A percentile compares a stretch with the other conserved stretches of the same genome.
These are phyloP conservation scores for Podarcis cretensis DNA, from an alignment of 2,113 vertebrate genomes.

Conservation along the genomic window DNA sequence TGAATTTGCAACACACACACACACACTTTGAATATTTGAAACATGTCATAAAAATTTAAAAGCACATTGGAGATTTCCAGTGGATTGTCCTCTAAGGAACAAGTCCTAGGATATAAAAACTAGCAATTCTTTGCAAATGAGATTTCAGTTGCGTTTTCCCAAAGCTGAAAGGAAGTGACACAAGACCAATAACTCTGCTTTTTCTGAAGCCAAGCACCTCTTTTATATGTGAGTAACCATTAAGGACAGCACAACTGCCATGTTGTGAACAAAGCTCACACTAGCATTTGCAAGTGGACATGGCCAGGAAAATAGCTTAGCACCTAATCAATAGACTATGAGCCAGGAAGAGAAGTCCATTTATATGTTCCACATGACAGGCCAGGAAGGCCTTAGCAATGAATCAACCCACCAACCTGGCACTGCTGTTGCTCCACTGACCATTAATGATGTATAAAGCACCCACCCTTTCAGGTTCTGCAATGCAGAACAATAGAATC, in stretches of 20 bases:
- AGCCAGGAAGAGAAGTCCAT: slow-evolving; percentile 1
- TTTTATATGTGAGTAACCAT: not conserved
- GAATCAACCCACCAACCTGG: not conserved
- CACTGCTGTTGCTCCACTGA: not conserved
- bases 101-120: not conserved
- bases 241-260: not conserved
- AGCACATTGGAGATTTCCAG: not conserved
- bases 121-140: not conserved
- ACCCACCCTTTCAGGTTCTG: not conserved
- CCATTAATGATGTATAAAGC: not conserved
- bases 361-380: slow-evolving; percentile 23
- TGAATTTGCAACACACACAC: not conserved
- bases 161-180: not conserved
- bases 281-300: not conserved
- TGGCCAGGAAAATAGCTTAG: slow-evolving; percentile 12
- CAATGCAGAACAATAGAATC: not conserved
- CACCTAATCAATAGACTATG: slow-evolving; percentile 10
- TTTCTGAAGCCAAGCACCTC: not conserved
- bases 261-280: not conserved
- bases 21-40: not conserved
- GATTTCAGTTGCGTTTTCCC: not conserved
- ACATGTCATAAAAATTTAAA: not conserved
- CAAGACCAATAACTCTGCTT: not conserved
- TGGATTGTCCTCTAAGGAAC: not conserved
- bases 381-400: not conserved